A percentile compares a stretch with the other conserved stretches of the same genome.
phyloP scores from a whole-genome alignment of 2,888 invertebrate species.

The Nomada lathburiana region DNA sequence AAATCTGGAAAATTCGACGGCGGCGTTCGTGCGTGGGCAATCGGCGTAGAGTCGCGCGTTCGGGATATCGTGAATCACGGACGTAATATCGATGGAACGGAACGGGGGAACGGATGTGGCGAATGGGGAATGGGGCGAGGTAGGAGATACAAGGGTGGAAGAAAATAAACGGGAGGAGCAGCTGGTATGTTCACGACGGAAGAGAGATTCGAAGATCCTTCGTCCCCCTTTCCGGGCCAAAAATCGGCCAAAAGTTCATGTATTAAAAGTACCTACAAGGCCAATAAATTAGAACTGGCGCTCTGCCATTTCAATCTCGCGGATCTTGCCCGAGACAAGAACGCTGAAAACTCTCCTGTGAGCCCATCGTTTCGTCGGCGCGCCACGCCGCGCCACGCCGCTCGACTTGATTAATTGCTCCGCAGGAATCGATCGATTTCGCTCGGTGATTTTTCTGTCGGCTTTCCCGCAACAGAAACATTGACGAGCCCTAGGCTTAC shows the following conservation, averaged over 20 bases:
- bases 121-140: background rate
- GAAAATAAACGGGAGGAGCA: constrained; percentile 7
- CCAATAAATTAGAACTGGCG: constrained; percentile 82
- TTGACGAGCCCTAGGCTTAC: no score
- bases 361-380: constrained; percentile 63
- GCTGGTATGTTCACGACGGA: constrained; percentile 37
- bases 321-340: constrained; percentile 78
- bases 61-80: background rate
- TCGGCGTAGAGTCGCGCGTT: background rate
- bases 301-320: constrained; percentile 82
- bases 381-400: background rate
- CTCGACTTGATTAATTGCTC: constrained; percentile 70
- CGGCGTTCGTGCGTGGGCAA: background rate
- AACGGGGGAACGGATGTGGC: background rate
- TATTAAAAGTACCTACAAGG: constrained; percentile 78
- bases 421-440: constrained; percentile 60
- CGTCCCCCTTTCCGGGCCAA: constrained; percentile 50
- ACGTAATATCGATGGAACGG: constrained; percentile 17
- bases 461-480: background rate
- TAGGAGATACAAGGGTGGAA: background rate
- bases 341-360: constrained; percentile 68
- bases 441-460: constrained; percentile 41
- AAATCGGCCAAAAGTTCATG: constrained; percentile 77
- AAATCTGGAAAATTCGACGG: constrained; percentile 2
- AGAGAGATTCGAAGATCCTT: constrained; percentile 29